These are phyloP conservation scores for Leptatherina wallacei DNA, from an alignment of 2,797 vertebrate genomes.

Conservation along the genomic window DNA sequence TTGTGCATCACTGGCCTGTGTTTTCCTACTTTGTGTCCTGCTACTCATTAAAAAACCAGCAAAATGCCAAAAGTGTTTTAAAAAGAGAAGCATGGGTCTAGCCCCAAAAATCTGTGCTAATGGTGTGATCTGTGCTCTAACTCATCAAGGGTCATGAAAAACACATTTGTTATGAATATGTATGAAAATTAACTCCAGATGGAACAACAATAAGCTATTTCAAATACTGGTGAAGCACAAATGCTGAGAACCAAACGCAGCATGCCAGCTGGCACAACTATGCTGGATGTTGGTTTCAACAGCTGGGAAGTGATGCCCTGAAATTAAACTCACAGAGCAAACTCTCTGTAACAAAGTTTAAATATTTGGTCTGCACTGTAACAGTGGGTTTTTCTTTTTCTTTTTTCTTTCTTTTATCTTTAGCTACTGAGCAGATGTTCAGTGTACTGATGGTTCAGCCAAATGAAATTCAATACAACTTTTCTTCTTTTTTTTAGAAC, in stretches of 20 bases:
- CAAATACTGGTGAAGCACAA: constrained; percentile 12
- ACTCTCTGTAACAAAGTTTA: background rate
- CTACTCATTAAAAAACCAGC: background rate
- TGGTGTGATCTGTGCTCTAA: background rate
- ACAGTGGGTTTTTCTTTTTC: background rate
- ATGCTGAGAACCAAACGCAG: constrained; percentile 2
- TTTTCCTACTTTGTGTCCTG: background rate
- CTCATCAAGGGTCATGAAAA: constrained; percentile 10
- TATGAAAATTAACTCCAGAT: constrained; percentile 16
- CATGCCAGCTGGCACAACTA: constrained; percentile 26
- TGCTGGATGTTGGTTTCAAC: constrained; percentile 27
- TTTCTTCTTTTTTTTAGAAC: constrained; percentile 69
- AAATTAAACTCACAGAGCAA: background rate
- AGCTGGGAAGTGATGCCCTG: constrained; percentile 31
- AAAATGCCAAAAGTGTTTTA: background rate
- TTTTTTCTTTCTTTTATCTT: background rate
- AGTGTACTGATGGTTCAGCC: constrained; percentile 5
- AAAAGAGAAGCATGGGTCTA: background rate
- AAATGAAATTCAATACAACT: constrained; percentile 26
- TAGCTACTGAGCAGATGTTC: background rate
- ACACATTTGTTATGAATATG: constrained; percentile 2
- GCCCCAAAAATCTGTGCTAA: background rate
- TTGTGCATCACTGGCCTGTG: background rate
- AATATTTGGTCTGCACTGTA: background rate
- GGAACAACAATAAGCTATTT: constrained; percentile 26